Base-by-base conservation (phyloP, 2,113 vertebrate species). In the Takifugu bimaculatus region DNA sequence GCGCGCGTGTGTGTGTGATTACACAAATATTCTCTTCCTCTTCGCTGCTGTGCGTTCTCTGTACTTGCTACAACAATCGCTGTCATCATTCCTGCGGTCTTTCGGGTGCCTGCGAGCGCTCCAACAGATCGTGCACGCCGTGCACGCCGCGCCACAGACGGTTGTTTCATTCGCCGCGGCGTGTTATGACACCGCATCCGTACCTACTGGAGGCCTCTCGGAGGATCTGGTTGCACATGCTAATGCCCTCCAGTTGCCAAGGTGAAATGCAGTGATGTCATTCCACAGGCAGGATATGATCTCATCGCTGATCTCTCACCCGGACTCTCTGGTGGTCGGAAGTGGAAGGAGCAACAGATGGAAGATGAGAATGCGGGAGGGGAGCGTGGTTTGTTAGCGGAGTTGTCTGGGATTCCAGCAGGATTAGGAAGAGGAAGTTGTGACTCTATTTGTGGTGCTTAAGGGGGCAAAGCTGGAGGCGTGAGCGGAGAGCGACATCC, bases 391-490 rank as follows among this genome's bases (percentile, higher is more conserved):
- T 58, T 54, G 63, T 69, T 63, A 13, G 52, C 39, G 39, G 47
- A 27, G 74, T 76, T 55, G 63, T 75, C 68, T 75, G 64, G 72
- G 70, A 82, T 86, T 85, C 80, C 79, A 26, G 53, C 54, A 61
- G 77, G 82, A 83, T 85, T 86, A 87, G 67, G 29, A 54, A 72
- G 71, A 83, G 83, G 85, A 88, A 86, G 83, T 85, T 26, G 44
- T 72, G 80, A 75, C 72, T 84, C 65, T 77, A 55, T 80, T 82
- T 72, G 68, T 48, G 66, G 65, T 60, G 42, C 75, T 77, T 73
- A 77, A 76, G 6, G 77, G 72, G 63, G 66, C 69, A 73, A 65
- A 63, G 61, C 68, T 51, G 47, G 28, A 68, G 77, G 57, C 13
- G 35, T 62, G 61, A 74, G 50, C 50, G 25, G 60, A 66, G 74